A percentile compares a stretch with the other conserved stretches of the same genome.
Evolutionary conservation across 2,888 invertebrate species (phyloP).

Genomic region (Rapana venosa): DNA sequence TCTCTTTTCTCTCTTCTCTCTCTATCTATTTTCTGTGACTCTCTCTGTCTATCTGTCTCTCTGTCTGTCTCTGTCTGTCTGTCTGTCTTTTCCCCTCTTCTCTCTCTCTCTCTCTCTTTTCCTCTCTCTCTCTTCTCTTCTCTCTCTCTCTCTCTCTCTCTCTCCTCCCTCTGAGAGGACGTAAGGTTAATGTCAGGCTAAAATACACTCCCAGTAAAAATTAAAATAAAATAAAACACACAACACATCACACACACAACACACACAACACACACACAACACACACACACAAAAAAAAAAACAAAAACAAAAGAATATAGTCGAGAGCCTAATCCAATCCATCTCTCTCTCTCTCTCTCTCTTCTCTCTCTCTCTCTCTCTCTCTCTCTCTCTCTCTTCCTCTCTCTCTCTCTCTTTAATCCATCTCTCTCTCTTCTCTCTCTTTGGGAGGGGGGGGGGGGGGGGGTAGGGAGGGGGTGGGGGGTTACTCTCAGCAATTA

Average conservation of each 20-base stretch:
- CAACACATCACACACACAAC: neutral
- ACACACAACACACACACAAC: neutral
- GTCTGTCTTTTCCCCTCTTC: neutral
- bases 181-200: too few species aligned
- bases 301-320: neutral
- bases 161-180: neutral
- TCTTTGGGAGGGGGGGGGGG: too few species aligned
- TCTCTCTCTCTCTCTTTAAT: too few species aligned
- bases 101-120: neutral
- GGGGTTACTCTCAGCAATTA: too few species aligned
- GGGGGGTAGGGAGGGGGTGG: too few species aligned
- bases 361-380: too few species aligned
- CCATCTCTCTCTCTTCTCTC: too few species aligned
- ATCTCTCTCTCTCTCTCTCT: too few species aligned
- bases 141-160: slow-evolving; percentile 20
- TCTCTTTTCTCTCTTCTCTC: neutral
- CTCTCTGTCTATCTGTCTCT: neutral
- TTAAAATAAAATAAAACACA: too few species aligned
- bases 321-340: neutral
- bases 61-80: slow-evolving; percentile 8
- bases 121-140: too few species aligned
- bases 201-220: too few species aligned
- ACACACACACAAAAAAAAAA: neutral
- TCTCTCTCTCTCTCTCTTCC: too few species aligned
- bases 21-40: neutral